phyloP scores from a whole-genome alignment of 2,113 vertebrate genomes.

The Leucoraja erinaceus region DNA sequence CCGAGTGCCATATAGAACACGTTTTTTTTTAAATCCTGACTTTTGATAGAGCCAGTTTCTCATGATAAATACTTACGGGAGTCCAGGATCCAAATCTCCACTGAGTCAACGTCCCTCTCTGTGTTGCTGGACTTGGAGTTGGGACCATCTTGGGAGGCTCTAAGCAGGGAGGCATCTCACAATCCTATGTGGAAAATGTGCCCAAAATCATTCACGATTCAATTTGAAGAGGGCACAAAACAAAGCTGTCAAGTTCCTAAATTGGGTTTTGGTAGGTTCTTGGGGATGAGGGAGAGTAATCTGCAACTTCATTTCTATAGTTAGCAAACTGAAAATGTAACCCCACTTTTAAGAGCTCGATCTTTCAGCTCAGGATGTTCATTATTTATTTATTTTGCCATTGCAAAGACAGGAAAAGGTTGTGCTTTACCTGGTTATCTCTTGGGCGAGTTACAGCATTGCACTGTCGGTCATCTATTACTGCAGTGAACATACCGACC shows the following conservation, averaged over 20 bases:
- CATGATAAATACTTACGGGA: conserved; percentile 61
- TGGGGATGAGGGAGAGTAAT: too few species aligned
- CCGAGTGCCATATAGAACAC: neutral
- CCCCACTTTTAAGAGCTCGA: neutral
- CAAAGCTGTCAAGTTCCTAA: neutral
- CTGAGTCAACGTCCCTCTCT: conserved; percentile 60
- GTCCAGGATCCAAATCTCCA: conserved; percentile 97
- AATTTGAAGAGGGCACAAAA: neutral
- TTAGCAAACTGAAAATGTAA: neutral
- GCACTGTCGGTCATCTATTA: conserved; percentile 70
- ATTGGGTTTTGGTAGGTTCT: too few species aligned
- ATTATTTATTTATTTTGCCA: neutral
- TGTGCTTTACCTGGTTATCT: conserved; percentile 70
- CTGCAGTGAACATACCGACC: conserved; percentile 54
- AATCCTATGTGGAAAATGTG: conserved; percentile 62
- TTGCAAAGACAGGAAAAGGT: neutral
- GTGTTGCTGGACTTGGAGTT: conserved; percentile 62
- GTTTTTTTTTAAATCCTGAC: neutral
- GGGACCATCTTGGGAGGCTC: conserved; percentile 53
- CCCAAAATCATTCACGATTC: neutral
- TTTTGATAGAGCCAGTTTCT: neutral
- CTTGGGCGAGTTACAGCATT: conserved; percentile 67
- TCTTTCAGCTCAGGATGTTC: neutral
- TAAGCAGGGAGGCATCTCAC: conserved; percentile 68
- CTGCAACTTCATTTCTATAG: neutral